Percentiles rank a stretch among this genome's conserved stretches.
Conservation (phyloP, 2,797 vertebrate species). For the Coracias cyanogaster region DNA sequence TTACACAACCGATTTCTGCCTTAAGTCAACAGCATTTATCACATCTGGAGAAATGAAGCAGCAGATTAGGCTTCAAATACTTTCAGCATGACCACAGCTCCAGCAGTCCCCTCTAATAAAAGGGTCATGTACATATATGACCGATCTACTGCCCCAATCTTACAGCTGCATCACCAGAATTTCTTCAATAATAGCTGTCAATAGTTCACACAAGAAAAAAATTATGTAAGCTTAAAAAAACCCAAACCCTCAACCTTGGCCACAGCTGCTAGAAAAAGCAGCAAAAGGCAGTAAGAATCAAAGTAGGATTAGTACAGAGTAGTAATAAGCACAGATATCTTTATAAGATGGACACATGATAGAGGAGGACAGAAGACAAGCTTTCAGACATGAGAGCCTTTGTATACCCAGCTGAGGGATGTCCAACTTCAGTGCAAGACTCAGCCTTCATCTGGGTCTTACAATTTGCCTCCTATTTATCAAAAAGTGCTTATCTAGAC, state of each 20-base stretch:
- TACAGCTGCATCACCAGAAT: neutral
- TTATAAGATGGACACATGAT: neutral
- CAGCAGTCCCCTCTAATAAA: neutral
- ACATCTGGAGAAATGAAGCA: slow-evolving; percentile 2
- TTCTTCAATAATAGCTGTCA: neutral
- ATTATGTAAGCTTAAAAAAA: neutral
- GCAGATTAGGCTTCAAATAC: neutral
- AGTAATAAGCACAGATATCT: no score
- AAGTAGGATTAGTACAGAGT: no score
- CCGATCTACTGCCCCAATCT: neutral
- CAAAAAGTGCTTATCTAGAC: neutral
- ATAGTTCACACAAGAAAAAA: neutral
- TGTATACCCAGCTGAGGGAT: neutral
- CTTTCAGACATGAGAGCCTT: neutral
- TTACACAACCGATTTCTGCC: neutral
- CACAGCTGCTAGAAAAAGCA: neutral
- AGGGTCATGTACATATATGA: neutral
- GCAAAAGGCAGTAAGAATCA: neutral
- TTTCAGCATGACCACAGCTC: neutral
- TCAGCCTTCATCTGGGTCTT: neutral
- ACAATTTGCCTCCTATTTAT: neutral
- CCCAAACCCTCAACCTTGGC: neutral
- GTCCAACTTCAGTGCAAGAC: neutral
- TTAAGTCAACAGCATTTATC: neutral
- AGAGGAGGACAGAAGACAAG: neutral